A percentile compares a stretch with the other conserved stretches of the same genome.
Evolutionary conservation across 64 coral and sea anemone genomes (phyloP).

Genomic region (Montipora efflorescens): DNA sequence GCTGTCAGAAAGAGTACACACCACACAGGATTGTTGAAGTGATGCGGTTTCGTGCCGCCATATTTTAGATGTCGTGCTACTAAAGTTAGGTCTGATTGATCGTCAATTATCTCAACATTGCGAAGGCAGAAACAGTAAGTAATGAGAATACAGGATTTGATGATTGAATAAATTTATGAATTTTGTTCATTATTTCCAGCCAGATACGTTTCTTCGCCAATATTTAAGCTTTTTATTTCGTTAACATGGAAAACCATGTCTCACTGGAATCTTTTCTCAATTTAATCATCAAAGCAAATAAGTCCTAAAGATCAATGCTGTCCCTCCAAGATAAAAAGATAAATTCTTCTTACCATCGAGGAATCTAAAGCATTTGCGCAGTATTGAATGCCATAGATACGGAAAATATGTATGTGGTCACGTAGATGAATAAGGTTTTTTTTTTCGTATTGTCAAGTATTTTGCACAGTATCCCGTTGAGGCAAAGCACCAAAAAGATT

Average conservation of each 20-base stretch:
- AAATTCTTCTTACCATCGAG: neutral
- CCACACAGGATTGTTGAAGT: neutral
- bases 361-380: constrained; percentile 5
- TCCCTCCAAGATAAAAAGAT: neutral
- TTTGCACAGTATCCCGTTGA: too few species aligned
- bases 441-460: too few species aligned
- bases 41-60: neutral
- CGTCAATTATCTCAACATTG: neutral
- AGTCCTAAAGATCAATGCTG: neutral
- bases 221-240: neutral
- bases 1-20: neutral
- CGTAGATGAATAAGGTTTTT: too few species aligned
- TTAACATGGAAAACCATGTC: neutral
- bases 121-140: neutral
- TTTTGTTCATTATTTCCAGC: neutral
- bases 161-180: neutral
- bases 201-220: too few species aligned
- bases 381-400: neutral
- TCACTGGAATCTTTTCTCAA: neutral
- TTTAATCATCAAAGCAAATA: neutral
- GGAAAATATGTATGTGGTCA: too few species aligned
- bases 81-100: constrained; percentile 48
- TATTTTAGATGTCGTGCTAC: neutral
- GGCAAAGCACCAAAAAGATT: neutral
- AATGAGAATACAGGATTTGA: neutral